Percentiles rank a stretch among this genome's conserved stretches.
phyloP scores from a whole-genome alignment of 2,888 invertebrate species.

The Pegoplata infirma region DNA sequence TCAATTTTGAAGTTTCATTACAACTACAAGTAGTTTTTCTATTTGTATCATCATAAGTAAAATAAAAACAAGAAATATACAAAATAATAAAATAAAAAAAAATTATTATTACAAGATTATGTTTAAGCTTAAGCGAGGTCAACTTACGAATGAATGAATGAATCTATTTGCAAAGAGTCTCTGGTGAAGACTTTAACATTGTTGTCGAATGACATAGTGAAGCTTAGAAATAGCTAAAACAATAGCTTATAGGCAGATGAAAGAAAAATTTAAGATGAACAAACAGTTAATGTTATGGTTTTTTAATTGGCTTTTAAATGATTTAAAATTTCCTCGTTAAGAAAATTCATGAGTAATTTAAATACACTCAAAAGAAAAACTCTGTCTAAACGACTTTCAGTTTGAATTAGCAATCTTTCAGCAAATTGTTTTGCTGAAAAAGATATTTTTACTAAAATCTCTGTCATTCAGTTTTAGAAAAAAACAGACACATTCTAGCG shows the following conservation, averaged over 20 bases:
- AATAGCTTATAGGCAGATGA: constrained; percentile 1
- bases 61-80: too few species aligned
- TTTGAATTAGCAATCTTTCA: too few species aligned
- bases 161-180: constrained; percentile 10
- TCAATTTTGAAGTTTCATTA: constrained; percentile 10
- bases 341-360: background rate
- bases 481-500: too few species aligned
- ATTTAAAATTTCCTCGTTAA: constrained; percentile 46
- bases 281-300: constrained; percentile 27
- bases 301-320: constrained; percentile 48
- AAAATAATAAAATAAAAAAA: too few species aligned
- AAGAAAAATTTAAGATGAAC: constrained; percentile 20
- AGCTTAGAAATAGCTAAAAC: constrained; percentile 21
- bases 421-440: too few species aligned
- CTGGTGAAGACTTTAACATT: constrained; percentile 16
- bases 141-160: background rate
- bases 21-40: constrained; percentile 14
- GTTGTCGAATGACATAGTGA: constrained; percentile 23
- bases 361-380: background rate
- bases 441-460: too few species aligned
- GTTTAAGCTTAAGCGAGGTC: constrained; percentile 44
- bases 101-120: constrained; percentile 41
- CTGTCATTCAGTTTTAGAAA: too few species aligned
- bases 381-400: too few species aligned
- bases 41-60: background rate